These are phyloP conservation scores for Sepiola atlantica DNA, from an alignment of 2,888 invertebrate species.

Conservation along the genomic window DNA sequence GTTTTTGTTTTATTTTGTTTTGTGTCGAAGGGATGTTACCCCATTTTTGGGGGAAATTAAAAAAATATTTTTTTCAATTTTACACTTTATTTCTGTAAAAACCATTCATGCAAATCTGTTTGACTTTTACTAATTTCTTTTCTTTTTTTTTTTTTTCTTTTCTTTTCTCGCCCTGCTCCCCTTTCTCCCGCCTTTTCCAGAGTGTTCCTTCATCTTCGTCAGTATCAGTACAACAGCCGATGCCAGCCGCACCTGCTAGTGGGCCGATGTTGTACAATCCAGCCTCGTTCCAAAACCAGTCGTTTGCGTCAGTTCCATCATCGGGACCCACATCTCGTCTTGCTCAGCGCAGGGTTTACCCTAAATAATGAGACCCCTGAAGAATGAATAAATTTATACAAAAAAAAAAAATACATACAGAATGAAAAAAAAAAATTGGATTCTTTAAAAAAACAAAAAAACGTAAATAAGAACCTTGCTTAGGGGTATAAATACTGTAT, in stretches of 20 bases:
- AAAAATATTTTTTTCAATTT: not conserved
- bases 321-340: constrained; percentile 77
- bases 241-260: constrained; percentile 48
- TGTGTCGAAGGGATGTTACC: not conserved
- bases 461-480: not conserved
- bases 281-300: constrained; percentile 74
- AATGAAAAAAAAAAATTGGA: not conserved
- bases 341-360: constrained; percentile 61
- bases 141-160: not conserved
- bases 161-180: not conserved
- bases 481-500: not conserved
- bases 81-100: not conserved
- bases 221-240: constrained; percentile 42
- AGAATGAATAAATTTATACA: not conserved
- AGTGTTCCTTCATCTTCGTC: not conserved
- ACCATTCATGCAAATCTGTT: not conserved
- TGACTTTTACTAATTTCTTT: not conserved
- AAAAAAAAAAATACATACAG: not conserved
- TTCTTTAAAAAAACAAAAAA: not conserved
- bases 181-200: not conserved
- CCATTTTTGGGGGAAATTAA: not conserved
- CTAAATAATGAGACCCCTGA: constrained; percentile 55
- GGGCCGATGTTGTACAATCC: constrained; percentile 70
- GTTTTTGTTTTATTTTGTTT: not conserved
- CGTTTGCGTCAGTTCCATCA: constrained; percentile 78